Base-by-base conservation (phyloP, 1,140 invertebrate species). In the Plectrocnemia conspersa region DNA sequence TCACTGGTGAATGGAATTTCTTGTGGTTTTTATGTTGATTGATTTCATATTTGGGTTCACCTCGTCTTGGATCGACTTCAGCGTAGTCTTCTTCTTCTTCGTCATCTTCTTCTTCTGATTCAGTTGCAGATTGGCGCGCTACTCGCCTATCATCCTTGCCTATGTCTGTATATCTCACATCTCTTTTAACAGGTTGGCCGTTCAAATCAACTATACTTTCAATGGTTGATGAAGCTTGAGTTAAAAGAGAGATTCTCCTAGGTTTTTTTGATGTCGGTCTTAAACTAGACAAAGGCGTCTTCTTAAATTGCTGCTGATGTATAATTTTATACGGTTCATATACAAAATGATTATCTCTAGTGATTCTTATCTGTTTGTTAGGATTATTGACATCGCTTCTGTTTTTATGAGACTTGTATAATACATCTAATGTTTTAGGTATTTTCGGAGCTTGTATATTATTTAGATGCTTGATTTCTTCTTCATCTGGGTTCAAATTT, bases 291-390 rank as follows among this genome's bases (percentile, higher is more conserved):
- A 64, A 61, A 33, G 67, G 68, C 64, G 71, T 70, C 53, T 70
- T 75, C 3, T 73, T 71, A 52, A 70, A 66, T 52, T 64, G 64
- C 10, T 49, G 29, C 38, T 74, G 71, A 59, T 65, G 66, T 45
- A 75, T 71, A 38, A 75, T 72, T 68, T 73, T 74, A 50, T 73
- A 74, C 4, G 73, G 72, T 60, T 74, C 71, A 42, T 74, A 73
- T 21, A 71, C 55, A 64, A 74, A 74, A 25, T 68, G 64, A n/a
- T 68, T 52, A 25, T 68, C 63, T 58, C 73, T 63, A 57, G 65
- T 73, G 44, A 52, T 66, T 64, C 72, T 64, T 23, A 59, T 24
- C 10, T 16, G 52, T 46, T 15, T 10, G 15, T 56, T 40, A n/a
- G 54, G 13, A 55, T 54, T 63, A 7, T 49, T 63, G 7, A 63